phyloP scores from a whole-genome alignment of 2,888 invertebrate species.

The Caenorhabditis macrosperma region DNA sequence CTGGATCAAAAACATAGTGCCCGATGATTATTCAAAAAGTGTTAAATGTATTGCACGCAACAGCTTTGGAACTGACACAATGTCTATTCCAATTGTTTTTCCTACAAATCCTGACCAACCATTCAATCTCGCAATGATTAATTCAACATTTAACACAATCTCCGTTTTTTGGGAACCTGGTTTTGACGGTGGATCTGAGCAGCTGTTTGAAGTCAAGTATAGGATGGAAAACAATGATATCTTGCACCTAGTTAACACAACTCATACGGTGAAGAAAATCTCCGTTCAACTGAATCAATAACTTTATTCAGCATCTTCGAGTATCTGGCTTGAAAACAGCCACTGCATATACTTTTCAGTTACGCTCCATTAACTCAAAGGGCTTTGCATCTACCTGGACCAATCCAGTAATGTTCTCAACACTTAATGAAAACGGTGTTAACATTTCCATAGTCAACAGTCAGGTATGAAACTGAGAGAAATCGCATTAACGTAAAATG shows the following conservation, averaged over 20 bases:
- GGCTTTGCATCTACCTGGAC: slow-evolving; percentile 69
- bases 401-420: slow-evolving; percentile 58
- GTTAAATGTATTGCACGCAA: slow-evolving; percentile 73
- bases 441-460: slow-evolving; percentile 51
- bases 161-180: slow-evolving; percentile 72
- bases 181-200: slow-evolving; percentile 78
- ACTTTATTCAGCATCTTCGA: slow-evolving; percentile 60
- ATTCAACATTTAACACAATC: slow-evolving; percentile 71
- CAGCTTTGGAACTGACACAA: slow-evolving; percentile 71
- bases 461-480: not conserved
- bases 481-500: too few species aligned
- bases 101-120: slow-evolving; percentile 75
- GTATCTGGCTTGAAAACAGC: slow-evolving; percentile 61
- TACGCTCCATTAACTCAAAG: slow-evolving; percentile 67
- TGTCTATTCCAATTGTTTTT: slow-evolving; percentile 63
- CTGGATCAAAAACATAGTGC: slow-evolving; percentile 71
- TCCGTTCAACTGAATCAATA: not conserved
- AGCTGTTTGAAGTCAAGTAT: slow-evolving; percentile 76
- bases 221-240: slow-evolving; percentile 67
- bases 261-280: slow-evolving; percentile 62
- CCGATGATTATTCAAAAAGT: slow-evolving; percentile 74
- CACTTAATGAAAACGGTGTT: slow-evolving; percentile 68
- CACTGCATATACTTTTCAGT: slow-evolving; percentile 63
- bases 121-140: slow-evolving; percentile 69
- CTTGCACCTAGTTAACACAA: slow-evolving; percentile 73